Percentiles rank a stretch among this genome's conserved stretches.
Evolutionary conservation across 1,140 invertebrate genomes (phyloP).

Genomic region (Tetramorium simillimum): DNA sequence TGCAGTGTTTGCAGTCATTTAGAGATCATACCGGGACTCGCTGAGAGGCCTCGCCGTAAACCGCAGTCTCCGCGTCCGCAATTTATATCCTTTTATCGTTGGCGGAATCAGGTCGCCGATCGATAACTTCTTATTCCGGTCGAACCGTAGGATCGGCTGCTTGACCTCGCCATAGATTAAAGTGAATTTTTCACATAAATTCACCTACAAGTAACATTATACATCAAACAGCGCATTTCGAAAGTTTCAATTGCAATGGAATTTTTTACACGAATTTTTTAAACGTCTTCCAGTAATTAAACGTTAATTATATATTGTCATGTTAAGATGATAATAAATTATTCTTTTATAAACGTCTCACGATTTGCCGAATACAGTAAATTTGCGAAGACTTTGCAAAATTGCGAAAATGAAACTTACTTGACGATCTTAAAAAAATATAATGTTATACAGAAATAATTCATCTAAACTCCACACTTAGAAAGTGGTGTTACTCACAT

Average conservation of each 20-base stretch:
- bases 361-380: not conserved
- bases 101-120: conserved; percentile 41
- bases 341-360: not conserved
- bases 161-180: not conserved
- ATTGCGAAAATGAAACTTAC: not conserved
- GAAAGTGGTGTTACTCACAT: not conserved
- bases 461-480: not conserved
- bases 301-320: not conserved
- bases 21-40: conserved; percentile 46
- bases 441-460: not conserved
- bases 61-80: conserved; percentile 17
- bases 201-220: not conserved
- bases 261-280: not conserved
- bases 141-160: not conserved
- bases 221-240: not conserved
- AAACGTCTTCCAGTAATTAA: not conserved
- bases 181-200: not conserved
- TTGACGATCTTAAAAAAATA: not conserved
- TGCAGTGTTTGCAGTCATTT: conserved; percentile 60
- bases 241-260: not conserved
- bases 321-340: too few relatives aligned
- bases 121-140: conserved; percentile 33
- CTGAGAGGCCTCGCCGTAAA: conserved; percentile 43
- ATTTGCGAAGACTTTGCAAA: not conserved
- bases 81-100: conserved; percentile 65